phyloP scores from a whole-genome alignment of 2,888 invertebrate species.

The Timema podura region DNA sequence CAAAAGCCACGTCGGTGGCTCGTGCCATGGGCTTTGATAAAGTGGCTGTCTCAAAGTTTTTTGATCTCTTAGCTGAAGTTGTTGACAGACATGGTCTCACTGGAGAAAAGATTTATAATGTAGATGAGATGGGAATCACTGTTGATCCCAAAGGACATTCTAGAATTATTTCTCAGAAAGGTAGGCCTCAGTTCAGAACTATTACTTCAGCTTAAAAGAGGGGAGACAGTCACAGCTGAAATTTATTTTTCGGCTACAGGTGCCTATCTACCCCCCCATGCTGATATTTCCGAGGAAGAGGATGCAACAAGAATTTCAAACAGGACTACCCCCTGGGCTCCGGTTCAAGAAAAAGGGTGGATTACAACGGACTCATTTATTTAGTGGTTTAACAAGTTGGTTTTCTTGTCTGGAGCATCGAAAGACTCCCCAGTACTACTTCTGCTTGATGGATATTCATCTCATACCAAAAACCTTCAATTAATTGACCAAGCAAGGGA shows the following conservation, averaged over 20 bases:
- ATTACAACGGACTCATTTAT: background rate
- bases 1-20: constrained; percentile 11
- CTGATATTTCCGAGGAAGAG: background rate
- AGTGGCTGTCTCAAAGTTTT: background rate
- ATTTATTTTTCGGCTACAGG: constrained; percentile 6
- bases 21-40: constrained; percentile 9
- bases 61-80: constrained; percentile 2
- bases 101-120: background rate
- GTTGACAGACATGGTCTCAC: constrained; percentile 11
- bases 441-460: background rate
- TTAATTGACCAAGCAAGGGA: constrained; percentile 2
- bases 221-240: background rate
- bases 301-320: constrained; percentile 6
- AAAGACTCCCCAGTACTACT: background rate
- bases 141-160: constrained; percentile 7
- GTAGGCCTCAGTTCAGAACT: background rate
- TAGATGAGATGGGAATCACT: constrained; percentile 11
- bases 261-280: constrained; percentile 2
- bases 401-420: constrained; percentile 4
- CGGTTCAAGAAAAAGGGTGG: no score
- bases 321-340: background rate
- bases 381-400: background rate
- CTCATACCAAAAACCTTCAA: background rate
- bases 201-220: background rate
- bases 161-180: constrained; percentile 10